Base-by-base conservation (phyloP, 2,797 vertebrate species). In the Ambastaia sidthimunki region DNA sequence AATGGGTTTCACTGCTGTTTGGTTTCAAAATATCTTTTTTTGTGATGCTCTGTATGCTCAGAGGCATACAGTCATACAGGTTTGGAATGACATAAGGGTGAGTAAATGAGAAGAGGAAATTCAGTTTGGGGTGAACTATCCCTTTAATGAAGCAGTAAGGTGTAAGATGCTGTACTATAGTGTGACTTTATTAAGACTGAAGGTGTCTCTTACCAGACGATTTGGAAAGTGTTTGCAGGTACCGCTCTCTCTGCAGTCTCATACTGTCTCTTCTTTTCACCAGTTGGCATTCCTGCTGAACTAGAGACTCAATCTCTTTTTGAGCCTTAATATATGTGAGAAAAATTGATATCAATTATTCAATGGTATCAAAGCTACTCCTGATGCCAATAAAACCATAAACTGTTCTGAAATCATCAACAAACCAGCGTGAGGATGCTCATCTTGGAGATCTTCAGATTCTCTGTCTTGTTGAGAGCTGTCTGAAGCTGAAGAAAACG, bases 401-500 rank as follows among this genome's bases (percentile, higher is more conserved):
- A 70, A 54, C n/a, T 9, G 10, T 15, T 66, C 0, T 23, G 44
- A 72, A 21, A 71, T 10, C 28, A 50, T 55, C 12, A 84, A 74
- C 71, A 47, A 13, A 84, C 85, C 85, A 70, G 21, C 25, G 21
- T 70, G 5, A 86, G 83, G 34, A 84, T 55, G 1, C 10, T 19
- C 55, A 55, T 73, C 44, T 21, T 83, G 41, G 85, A 71, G 48
- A 13, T 41, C 16, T 59, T 18, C 19, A 50, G n/a, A 19, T 7
- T 16, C 3, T 59, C 47, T 18, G 25, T 6, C 18, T 70, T 66
- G 78, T 92, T 90, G 80, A 96, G 91, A 59, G 91, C 72, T 13
- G 0, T 81, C 88, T 95, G 94, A 62, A 99, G 52, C 76, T 91
- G 94, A 85, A 95, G 90, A 76, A 97, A 98, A 55, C 95, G 95